Base-by-base conservation (phyloP, 1,140 invertebrate genomes). In the Venturia canescens region DNA sequence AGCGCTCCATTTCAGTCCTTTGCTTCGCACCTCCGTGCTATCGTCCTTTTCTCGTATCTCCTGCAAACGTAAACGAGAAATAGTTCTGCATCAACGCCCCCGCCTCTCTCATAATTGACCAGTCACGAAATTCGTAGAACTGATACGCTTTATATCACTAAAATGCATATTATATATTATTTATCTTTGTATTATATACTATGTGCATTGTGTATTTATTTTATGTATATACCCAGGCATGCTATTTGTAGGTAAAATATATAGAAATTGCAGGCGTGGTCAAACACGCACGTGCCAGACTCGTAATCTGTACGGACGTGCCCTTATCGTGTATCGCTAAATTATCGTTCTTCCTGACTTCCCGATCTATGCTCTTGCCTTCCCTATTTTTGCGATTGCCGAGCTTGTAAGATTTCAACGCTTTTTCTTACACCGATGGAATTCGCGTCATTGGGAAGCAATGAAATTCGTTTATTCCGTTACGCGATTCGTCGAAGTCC, bases 31-130 rank as follows among this genome's bases (percentile, higher is more conserved):
- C 26, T 27, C 29, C 6, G 75, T 69, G 66, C 57, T 77, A 77
- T 63, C 75, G 57, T 38, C 60, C 48, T 77, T 66, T 60, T 77
- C 75, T 77, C 75, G 57, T 77, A 66, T 44, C 57, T 63, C 75
- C 75, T 77, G 75, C 57, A 77, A 77, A 77, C 75, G 31, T 60
- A 77, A 77, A 77, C 60, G 44, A 77, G 75, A 77, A 77, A 77
- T 66, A 77, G 75, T 77, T 77, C 66, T 77, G 75, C 75, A 66
- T 77, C 75, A 77, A 77, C 75, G 75, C 75, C 75, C 57, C 53
- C 75, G 75, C 48, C 66, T 69, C 75, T 77, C 57, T 63, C 44
- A 66, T 77, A 77, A 77, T 77, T 77, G 57, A 66, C 75, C 57
- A 26, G 75, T 77, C 53, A 77, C 75, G 53, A 77, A 77, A 66